These are phyloP conservation scores for Chaenodraco wilsoni DNA, from an alignment of 2,797 vertebrate species.

Conservation along the genomic window DNA sequence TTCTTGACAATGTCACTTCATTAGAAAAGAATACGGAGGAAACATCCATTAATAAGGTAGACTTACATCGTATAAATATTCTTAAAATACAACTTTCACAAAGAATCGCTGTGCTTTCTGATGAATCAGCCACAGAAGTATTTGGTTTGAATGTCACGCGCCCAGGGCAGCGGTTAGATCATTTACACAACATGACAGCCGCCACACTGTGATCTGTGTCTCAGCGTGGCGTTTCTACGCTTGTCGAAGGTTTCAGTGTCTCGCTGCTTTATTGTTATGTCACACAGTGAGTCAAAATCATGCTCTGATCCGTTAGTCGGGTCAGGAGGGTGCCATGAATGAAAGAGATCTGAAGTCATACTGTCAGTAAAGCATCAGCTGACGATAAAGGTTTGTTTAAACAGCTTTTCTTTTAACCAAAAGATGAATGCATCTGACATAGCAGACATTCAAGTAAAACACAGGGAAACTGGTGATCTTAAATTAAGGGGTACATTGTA, in stretches of 20 bases:
- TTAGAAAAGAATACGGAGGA: background rate
- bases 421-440: background rate
- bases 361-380: constrained; percentile 19
- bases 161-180: constrained; percentile 47
- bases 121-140: constrained; percentile 26
- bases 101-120: background rate
- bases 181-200: constrained; percentile 66
- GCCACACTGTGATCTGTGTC: constrained; percentile 47
- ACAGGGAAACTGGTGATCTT: background rate
- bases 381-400: constrained; percentile 7
- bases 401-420: background rate
- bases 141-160: constrained; percentile 51
- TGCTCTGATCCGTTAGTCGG: constrained; percentile 5
- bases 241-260: constrained; percentile 38
- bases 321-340: constrained; percentile 7
- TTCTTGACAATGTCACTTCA: constrained; percentile 7
- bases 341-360: constrained; percentile 12
- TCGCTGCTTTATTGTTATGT: constrained; percentile 34
- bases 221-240: constrained; percentile 25
- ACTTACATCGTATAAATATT: background rate
- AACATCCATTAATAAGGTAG: background rate
- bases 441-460: background rate
- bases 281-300: constrained; percentile 46
- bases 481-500: background rate
- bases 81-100: background rate